These are phyloP conservation scores for Nothoprocta pentlandii DNA, from an alignment of 2,113 vertebrate species.

Conservation along the genomic window DNA sequence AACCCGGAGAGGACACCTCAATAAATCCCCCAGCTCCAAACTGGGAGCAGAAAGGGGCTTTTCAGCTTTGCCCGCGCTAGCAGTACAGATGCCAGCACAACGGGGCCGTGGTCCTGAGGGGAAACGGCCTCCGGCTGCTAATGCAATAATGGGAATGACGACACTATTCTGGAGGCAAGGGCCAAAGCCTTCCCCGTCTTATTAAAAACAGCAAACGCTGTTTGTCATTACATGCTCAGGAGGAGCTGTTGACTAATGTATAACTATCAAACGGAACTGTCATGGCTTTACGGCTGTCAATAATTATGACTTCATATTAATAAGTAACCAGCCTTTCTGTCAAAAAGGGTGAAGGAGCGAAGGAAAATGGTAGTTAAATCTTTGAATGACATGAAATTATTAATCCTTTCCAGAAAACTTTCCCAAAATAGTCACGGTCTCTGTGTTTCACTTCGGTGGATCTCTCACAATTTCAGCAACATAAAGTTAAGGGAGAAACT, in stretches of 20 bases:
- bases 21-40: background rate
- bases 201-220: constrained; percentile 59
- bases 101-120: background rate
- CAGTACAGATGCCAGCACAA: constrained; percentile 35
- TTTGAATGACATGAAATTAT: constrained; percentile 39
- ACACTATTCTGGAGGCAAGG: constrained; percentile 53
- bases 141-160: constrained; percentile 47
- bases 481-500: background rate
- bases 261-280: constrained; percentile 71
- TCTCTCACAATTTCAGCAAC: background rate
- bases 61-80: background rate
- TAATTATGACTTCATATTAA: constrained; percentile 70
- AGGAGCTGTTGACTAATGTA: constrained; percentile 65
- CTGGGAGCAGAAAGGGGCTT: background rate
- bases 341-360: constrained; percentile 54
- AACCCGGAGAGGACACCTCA: background rate
- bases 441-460: background rate
- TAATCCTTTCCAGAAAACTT: constrained; percentile 17
- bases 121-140: constrained; percentile 27
- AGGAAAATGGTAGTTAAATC: constrained; percentile 53
- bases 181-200: constrained; percentile 52
- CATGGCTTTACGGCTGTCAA: constrained; percentile 64
- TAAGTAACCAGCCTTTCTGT: constrained; percentile 69
- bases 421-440: background rate
- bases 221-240: constrained; percentile 58